A percentile compares a stretch with the other conserved stretches of the same genome.
phyloP scores from a whole-genome alignment of 2,113 vertebrate species.

The Pungitius pungitius region DNA sequence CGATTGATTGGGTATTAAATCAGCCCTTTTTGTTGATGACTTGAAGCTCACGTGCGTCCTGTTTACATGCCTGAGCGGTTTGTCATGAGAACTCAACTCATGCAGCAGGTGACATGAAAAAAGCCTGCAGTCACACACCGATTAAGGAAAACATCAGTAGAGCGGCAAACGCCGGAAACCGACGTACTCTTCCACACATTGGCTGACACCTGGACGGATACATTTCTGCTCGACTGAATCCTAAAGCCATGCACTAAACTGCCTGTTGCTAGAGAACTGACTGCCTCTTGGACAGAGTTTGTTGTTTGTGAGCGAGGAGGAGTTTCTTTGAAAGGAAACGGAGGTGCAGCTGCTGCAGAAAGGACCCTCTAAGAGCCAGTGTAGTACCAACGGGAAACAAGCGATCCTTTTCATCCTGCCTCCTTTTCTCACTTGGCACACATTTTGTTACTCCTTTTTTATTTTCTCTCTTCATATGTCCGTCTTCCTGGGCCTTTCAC shows the following conservation, averaged over 20 bases:
- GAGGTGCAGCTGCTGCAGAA: conserved; percentile 68
- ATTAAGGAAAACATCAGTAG: conserved; percentile 36
- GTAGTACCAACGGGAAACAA: conserved; percentile 64
- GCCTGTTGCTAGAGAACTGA: conserved; percentile 47
- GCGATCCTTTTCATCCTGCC: conserved; percentile 71
- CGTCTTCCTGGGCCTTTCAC: conserved; percentile 61
- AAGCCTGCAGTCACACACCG: conserved; percentile 30
- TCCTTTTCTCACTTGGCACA: conserved; percentile 74
- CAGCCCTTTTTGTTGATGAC: background rate
- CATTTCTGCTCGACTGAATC: conserved; percentile 47
- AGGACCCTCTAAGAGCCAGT: conserved; percentile 62
- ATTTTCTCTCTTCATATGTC: conserved; percentile 54
- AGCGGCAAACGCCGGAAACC: conserved; percentile 10
- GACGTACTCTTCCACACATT: conserved; percentile 28
- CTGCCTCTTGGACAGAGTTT: conserved; percentile 53
- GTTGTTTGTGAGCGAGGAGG: conserved; percentile 64
- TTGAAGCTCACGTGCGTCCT: background rate
- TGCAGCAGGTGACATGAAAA: conserved; percentile 60
- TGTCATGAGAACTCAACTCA: conserved; percentile 30
- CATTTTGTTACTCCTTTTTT: conserved; percentile 65
- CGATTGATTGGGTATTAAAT: conserved; percentile 3
- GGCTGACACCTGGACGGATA: conserved; percentile 58
- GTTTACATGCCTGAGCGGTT: conserved; percentile 10
- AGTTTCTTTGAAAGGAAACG: conserved; percentile 56
- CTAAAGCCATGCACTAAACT: conserved; percentile 49